Percentiles rank a stretch among this genome's conserved stretches.
phyloP scores from a whole-genome alignment of 2,888 invertebrate genomes.

The Epirrita christyi region DNA sequence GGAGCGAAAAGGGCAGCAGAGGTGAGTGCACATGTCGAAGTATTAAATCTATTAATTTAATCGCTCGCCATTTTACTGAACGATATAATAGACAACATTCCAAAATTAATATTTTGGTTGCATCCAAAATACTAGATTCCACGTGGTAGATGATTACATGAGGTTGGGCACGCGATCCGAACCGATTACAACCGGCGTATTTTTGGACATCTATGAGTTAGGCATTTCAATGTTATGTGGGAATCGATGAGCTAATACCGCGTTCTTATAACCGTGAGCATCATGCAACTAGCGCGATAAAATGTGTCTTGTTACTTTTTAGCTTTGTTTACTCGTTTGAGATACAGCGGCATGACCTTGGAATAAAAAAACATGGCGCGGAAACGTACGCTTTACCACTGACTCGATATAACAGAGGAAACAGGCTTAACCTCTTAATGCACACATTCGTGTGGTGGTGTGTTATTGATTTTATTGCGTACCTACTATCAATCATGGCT shows the following conservation, averaged over 20 bases:
- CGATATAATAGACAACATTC: constrained; percentile 48
- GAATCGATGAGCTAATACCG: constrained; percentile 73
- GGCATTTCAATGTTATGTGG: constrained; percentile 62
- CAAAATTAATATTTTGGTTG: constrained; percentile 36
- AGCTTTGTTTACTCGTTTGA: constrained; percentile 81
- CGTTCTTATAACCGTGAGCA: constrained; percentile 43
- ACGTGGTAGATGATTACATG: constrained; percentile 54
- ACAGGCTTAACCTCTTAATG: constrained; percentile 39
- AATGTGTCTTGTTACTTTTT: constrained; percentile 44
- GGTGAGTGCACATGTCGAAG: constrained; percentile 87
- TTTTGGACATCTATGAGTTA: constrained; percentile 67
- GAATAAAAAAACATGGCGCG: constrained; percentile 82
- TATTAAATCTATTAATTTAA: constrained; percentile 74
- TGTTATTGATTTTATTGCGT: constrained; percentile 66
- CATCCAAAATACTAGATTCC: constrained; percentile 40
- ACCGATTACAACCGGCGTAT: constrained; percentile 69
- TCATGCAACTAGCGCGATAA: constrained; percentile 35
- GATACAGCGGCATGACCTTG: constrained; percentile 80
- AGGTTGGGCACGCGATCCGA: constrained; percentile 40
- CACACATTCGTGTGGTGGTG: constrained; percentile 39
- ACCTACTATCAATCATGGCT: constrained; percentile 46
- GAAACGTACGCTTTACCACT: constrained; percentile 70
- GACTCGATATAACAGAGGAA: constrained; percentile 51
- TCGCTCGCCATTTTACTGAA: constrained; percentile 84
- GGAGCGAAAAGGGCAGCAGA: constrained; percentile 95